Conservation (phyloP, 2,113 vertebrate genomes). For the Chaetodon auriga region DNA sequence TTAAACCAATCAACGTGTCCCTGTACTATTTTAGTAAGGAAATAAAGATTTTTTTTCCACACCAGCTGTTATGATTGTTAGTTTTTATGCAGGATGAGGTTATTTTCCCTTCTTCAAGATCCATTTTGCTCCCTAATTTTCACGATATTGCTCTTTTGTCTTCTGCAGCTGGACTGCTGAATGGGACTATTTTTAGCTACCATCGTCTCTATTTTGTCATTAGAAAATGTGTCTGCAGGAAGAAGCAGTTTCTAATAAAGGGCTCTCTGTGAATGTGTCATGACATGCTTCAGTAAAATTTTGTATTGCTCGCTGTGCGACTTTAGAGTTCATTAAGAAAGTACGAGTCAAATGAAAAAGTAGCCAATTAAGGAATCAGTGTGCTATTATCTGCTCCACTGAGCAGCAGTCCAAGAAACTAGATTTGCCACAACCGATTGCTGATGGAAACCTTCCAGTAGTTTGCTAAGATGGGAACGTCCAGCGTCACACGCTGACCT, state of each 20-base stretch:
- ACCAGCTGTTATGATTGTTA: background rate
- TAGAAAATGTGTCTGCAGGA: conserved; percentile 17
- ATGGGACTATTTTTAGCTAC: conserved; percentile 32
- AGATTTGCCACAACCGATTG: conserved; percentile 6
- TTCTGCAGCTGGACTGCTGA: conserved; percentile 36
- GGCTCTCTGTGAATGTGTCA: background rate
- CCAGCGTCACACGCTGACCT: conserved; percentile 66
- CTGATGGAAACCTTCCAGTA: conserved; percentile 40
- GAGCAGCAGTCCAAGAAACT: conserved; percentile 1
- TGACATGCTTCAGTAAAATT: conserved; percentile 7
- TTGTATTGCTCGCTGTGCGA: conserved; percentile 2
- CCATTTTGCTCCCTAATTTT: background rate
- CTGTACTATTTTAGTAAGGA: background rate
- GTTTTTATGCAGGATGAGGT: conserved; percentile 6
- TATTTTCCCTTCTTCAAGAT: background rate
- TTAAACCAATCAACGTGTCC: background rate
- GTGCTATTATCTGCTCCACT: conserved; percentile 18
- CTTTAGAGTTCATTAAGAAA: conserved; percentile 19
- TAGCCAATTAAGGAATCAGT: conserved; percentile 6
- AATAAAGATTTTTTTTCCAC: conserved; percentile 30
- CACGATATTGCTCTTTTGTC: background rate
- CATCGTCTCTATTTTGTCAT: background rate
- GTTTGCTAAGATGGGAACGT: conserved; percentile 41
- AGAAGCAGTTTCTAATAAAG: conserved; percentile 13
- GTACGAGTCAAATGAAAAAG: conserved; percentile 14